Evolutionary conservation across 2,888 invertebrate species (phyloP), one percentile per base, ranked within the genome.

Genomic region (Sabellastarte sp.): DNA sequence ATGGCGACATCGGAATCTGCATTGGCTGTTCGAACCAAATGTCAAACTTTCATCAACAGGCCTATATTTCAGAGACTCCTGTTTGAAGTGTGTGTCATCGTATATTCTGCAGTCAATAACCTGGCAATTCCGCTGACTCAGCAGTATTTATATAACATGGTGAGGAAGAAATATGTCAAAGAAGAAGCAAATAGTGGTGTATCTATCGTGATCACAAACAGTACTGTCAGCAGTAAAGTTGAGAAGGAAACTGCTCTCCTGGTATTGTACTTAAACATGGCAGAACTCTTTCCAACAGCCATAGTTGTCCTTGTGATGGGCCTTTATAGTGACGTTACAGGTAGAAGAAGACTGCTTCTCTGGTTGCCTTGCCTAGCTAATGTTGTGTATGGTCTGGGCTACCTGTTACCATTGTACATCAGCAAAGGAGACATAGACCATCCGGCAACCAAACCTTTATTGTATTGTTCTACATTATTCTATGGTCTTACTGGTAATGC

Each of bases 301-400:
- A 31, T 67, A 10, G 55, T 65, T 26, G 80, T 82, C 1, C 74
- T 82, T n/a, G 75, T 82, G 52, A 70, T 81, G 2, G 82, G 82
- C 26, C 78, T 77, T 33, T 72, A 78, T 56, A 81, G 81, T 73
- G 82, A 82, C 59, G 68, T 78, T 55, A 80, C 78, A 10, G 80
- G 80, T 1, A 67, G 77, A 32, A 70, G 80, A 31, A 78, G 74
- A n/a, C n/a, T n/a, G n/a, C 71, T 82, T 59, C 69, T 82, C 61
- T 81, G 80, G 80, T 62, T 82, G 55, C 82, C 82, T 3, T 74
- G 78, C 3, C 65, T 81, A 1, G 82, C 81, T 31, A 78, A 76
- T 59, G 70, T 76, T 3, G 29, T 78, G 10, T 80, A 80, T 65
- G 76, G 75, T 2, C 66, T 81, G 26, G 76, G 68, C 20, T 72